A percentile compares a stretch with the other conserved stretches of the same genome.
These are phyloP conservation scores for Drosophila leonis DNA, from an alignment of 2,888 invertebrate species.

Conservation along the genomic window DNA sequence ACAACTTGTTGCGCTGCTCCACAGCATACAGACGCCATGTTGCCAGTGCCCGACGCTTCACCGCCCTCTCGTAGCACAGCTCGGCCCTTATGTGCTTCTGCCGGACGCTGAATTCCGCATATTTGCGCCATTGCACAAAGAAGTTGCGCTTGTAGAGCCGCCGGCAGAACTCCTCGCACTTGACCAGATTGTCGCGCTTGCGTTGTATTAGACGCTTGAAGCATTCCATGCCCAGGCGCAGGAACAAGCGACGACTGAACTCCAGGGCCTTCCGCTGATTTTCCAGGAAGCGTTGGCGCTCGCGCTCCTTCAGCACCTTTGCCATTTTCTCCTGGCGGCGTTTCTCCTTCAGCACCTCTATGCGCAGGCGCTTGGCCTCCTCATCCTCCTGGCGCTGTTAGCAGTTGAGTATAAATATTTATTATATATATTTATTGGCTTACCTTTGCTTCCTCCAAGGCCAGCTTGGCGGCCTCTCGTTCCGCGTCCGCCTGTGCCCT, in stretches of 20 bases:
- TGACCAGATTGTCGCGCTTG: constrained; percentile 83
- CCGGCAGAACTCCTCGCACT: constrained; percentile 86
- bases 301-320: constrained; percentile 88
- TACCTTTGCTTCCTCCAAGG: constrained; percentile 85
- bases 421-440: background rate
- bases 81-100: constrained; percentile 87
- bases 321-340: constrained; percentile 88
- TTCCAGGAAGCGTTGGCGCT: constrained; percentile 85
- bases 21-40: constrained; percentile 85
- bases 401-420: background rate
- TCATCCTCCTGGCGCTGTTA: constrained; percentile 86
- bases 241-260: constrained; percentile 84
- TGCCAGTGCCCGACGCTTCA: constrained; percentile 86
- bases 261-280: constrained; percentile 85
- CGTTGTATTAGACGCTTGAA: constrained; percentile 83
- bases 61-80: constrained; percentile 86
- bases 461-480: constrained; percentile 84
- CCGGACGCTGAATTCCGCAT: constrained; percentile 86
- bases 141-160: constrained; percentile 86
- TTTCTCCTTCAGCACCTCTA: constrained; percentile 88
- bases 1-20: constrained; percentile 86
- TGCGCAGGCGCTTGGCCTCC: constrained; percentile 87
- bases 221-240: constrained; percentile 82
- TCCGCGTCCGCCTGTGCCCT: constrained; percentile 84
- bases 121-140: constrained; percentile 87